Evolutionary conservation across 2,113 vertebrate genomes (phyloP).

Genomic region (Pristiophorus japonicus): DNA sequence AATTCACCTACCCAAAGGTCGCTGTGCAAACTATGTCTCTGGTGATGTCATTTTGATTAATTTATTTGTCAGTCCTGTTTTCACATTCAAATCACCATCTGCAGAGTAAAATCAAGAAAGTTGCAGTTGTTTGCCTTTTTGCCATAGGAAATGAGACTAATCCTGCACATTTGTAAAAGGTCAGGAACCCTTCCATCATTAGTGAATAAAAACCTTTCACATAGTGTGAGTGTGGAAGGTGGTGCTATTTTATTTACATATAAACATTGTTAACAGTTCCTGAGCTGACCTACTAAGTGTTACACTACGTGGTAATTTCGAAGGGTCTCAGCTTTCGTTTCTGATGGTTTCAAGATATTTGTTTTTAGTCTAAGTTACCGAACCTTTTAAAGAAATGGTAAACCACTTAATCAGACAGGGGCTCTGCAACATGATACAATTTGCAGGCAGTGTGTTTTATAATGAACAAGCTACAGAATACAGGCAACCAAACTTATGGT

Average conservation of each 20-base stretch:
- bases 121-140: constrained; percentile 18
- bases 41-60: constrained; percentile 24
- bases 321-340: constrained; percentile 40
- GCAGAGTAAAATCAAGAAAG: neutral
- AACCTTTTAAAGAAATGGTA: constrained; percentile 36
- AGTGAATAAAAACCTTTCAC: constrained; percentile 26
- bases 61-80: constrained; percentile 31
- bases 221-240: constrained; percentile 28
- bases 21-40: constrained; percentile 1
- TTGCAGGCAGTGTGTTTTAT: constrained; percentile 18
- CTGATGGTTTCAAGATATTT: constrained; percentile 44
- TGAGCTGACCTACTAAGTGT: constrained; percentile 34
- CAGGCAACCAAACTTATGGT: neutral
- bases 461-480: neutral
- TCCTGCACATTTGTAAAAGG: constrained; percentile 35
- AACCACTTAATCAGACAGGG: constrained; percentile 34
- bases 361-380: constrained; percentile 44
- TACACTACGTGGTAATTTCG: constrained; percentile 29
- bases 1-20: constrained; percentile 21
- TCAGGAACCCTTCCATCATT: constrained; percentile 36
- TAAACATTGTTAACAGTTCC: constrained; percentile 38
- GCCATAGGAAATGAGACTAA: constrained; percentile 36
- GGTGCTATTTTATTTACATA: constrained; percentile 36
- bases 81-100: constrained; percentile 26
- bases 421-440: constrained; percentile 17